Percentiles rank a stretch among this genome's conserved stretches.
Evolutionary conservation across 2,113 vertebrate species (phyloP).

Genomic region (Anthoscopus minutus): DNA sequence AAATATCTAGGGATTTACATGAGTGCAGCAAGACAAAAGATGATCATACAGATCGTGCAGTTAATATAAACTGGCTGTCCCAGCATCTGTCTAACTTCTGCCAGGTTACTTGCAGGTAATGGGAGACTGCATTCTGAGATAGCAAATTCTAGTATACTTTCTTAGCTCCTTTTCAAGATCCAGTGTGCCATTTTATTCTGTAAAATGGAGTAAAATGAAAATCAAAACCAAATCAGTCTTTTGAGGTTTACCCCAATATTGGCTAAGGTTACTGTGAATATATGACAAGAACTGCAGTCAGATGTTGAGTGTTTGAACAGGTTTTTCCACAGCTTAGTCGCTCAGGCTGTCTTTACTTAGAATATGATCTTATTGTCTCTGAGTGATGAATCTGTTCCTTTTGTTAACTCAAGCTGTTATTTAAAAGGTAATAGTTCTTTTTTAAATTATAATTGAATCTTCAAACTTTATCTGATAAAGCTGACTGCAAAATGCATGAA

Average conservation of each 20-base stretch:
- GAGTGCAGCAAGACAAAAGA: background rate
- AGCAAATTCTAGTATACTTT: background rate
- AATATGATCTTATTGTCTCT: background rate
- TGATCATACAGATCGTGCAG: background rate
- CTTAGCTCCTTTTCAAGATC: background rate
- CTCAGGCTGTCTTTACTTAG: background rate
- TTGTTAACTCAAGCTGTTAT: background rate
- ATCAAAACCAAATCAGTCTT: background rate
- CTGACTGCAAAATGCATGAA: background rate
- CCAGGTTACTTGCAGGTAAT: background rate
- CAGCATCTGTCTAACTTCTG: background rate
- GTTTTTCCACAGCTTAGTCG: background rate
- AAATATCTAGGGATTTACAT: background rate
- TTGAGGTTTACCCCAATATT: background rate
- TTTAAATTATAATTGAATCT: slow-evolving; percentile 1
- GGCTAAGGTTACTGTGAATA: background rate
- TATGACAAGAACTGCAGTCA: background rate
- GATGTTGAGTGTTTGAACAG: background rate
- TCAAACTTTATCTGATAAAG: background rate
- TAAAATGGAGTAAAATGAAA: background rate
- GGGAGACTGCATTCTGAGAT: background rate
- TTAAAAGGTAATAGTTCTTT: background rate
- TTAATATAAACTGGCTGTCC: background rate
- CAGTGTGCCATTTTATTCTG: background rate
- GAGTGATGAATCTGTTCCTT: background rate